Evolutionary conservation across 2,888 invertebrate genomes (phyloP).

Genomic region (Bhutanitis thaidina): DNA sequence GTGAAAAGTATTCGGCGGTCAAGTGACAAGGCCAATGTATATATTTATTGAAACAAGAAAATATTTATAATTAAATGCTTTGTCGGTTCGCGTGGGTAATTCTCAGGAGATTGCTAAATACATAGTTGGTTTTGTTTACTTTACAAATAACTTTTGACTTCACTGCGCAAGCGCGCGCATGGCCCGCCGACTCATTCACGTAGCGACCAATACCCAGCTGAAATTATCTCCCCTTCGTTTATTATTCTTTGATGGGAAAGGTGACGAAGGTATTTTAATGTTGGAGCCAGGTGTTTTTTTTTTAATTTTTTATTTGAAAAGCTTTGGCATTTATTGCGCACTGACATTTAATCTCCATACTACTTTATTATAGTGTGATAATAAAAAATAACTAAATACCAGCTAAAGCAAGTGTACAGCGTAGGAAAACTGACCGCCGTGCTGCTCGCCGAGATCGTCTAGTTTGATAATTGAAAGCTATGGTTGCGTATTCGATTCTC

Average conservation of each 20-base stretch:
- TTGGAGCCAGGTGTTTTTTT: too few species aligned
- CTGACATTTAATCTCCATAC: too few species aligned
- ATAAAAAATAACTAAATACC: too few species aligned
- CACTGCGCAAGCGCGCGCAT: not conserved
- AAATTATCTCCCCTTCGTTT: not conserved
- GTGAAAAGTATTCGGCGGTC: not conserved
- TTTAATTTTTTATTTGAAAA: too few species aligned
- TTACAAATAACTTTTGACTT: not conserved
- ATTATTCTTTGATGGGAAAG: not conserved
- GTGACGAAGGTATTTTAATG: not conserved
- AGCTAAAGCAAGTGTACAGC: too few species aligned
- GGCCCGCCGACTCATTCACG: not conserved
- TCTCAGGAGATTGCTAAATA: not conserved
- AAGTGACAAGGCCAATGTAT: too few species aligned
- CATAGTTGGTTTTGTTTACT: slow-evolving; percentile 5
- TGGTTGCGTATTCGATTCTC: too few species aligned
- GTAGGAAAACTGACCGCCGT: too few species aligned
- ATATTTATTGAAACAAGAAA: not conserved
- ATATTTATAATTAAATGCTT: slow-evolving; percentile 11
- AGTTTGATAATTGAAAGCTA: too few species aligned
- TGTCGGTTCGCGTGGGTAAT: slow-evolving; percentile 9
- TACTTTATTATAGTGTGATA: too few species aligned
- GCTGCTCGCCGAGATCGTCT: too few species aligned
- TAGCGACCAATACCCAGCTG: not conserved
- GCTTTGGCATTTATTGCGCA: too few species aligned